Percentiles rank a stretch among this genome's conserved stretches.
Conservation (phyloP, 2,797 vertebrate species). For the Acridotheres tristis region DNA sequence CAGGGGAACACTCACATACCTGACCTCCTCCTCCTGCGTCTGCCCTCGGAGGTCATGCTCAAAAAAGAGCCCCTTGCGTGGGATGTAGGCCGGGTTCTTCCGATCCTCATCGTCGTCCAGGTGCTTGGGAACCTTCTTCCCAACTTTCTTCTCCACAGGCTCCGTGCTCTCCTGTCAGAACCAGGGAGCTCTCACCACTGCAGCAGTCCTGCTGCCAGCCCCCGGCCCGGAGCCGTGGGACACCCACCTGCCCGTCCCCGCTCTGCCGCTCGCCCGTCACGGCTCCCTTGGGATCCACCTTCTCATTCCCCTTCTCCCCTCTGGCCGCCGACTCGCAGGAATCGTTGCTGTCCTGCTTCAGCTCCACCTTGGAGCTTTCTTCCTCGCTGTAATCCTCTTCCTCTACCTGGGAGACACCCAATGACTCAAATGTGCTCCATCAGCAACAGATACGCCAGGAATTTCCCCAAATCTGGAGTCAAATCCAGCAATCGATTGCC, state of each 20-base stretch:
- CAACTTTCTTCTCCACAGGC: conserved; percentile 87
- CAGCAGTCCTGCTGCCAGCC: conserved; percentile 35
- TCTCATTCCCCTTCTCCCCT: conserved; percentile 76
- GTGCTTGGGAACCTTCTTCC: conserved; percentile 86
- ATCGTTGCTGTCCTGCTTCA: conserved; percentile 80
- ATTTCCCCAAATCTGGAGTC: not conserved
- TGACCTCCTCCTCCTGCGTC: conserved; percentile 91
- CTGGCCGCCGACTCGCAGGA: conserved; percentile 68
- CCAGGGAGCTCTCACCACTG: conserved; percentile 55
- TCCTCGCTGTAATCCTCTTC: conserved; percentile 88
- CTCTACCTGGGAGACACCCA: conserved; percentile 75
- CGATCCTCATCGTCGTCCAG: conserved; percentile 94
- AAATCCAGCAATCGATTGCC: not conserved
- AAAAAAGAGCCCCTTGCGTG: conserved; percentile 95
- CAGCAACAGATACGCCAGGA: not conserved
- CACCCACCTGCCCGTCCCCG: conserved; percentile 92
- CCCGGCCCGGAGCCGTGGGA: not conserved
- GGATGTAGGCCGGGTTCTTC: conserved; percentile 97
- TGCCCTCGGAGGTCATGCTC: conserved; percentile 96
- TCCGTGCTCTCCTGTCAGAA: conserved; percentile 91
- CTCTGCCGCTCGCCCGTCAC: conserved; percentile 94
- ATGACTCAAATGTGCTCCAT: not conserved
- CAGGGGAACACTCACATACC: conserved; percentile 63
- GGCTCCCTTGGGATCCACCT: conserved; percentile 83
- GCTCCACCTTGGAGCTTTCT: conserved; percentile 78